Base-by-base conservation (phyloP, 2,888 invertebrate genomes). In the Eupithecia tripunctaria region DNA sequence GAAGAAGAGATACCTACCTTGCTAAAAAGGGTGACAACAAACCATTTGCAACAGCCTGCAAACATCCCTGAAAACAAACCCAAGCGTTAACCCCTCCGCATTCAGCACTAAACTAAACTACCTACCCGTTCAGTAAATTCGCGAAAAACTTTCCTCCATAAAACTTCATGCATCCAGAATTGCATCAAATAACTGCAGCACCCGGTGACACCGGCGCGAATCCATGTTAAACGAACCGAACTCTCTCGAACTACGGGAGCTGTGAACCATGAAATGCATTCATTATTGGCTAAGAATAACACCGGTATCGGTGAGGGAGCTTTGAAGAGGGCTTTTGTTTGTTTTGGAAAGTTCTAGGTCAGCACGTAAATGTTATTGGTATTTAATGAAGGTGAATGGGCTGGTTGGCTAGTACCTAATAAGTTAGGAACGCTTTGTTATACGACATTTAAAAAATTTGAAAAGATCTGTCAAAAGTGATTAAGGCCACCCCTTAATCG, bases 221-320 rank as follows among this genome's bases (percentile, higher is more conserved):
- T 82, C 82, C 80, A 76, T 72, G 82, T 75, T 82, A 85, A 86
- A 86, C 84, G 86, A 87, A 84, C 84, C 85, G 81, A 78, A 74
- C 76, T 70, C 62, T 71, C 65, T 63, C 72, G 70, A 70, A 71
- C 71, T 71, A 59, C 66, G 63, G 60, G 71, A 51, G 67, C 21
- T 64, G 32, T 71, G 64, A 75, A 75, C 75, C 72, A 72, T 75
- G 72, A 75, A 75, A 75, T 75, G 75, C 75, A 75, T 75, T 75
- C 75, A 75, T 75, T 75, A 75, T 75, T 72, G 72, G 72, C 75
- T 70, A 75, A 75, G 72, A 75, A 75, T 75, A 75, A 72, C 75
- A 75, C 72, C 29, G 70, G 64, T 70, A 67, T 72, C 64, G 69
- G 56, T 59, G 67, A 71, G 56, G 21, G 27, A 67, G 67, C 71